Conservation (phyloP, 2,797 vertebrate genomes). For the Lutjanus campechanus region DNA sequence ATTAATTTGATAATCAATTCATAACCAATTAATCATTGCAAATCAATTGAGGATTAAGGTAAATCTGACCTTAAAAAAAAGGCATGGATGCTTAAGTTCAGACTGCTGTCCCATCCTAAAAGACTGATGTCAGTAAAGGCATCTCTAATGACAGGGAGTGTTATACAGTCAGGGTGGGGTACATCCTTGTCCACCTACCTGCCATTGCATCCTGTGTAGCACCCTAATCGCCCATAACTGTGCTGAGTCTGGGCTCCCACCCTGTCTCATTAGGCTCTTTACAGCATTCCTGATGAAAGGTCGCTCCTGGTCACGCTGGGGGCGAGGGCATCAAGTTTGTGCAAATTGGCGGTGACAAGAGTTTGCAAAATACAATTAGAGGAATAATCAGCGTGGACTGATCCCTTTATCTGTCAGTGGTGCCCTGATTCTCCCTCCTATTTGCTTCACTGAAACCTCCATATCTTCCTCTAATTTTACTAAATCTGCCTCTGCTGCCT, state of each 20-base stretch:
- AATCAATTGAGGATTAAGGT: not conserved
- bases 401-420: constrained; percentile 39
- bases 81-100: too few relatives aligned
- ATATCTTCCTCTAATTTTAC: constrained; percentile 17
- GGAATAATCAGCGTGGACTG: constrained; percentile 51
- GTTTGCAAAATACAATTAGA: constrained; percentile 81
- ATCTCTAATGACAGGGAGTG: constrained; percentile 75
- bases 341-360: constrained; percentile 76
- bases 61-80: not conserved
- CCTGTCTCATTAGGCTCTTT: constrained; percentile 83
- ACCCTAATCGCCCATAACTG: constrained; percentile 83
- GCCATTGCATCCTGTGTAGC: constrained; percentile 62
- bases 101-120: not conserved
- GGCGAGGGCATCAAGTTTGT: constrained; percentile 54
- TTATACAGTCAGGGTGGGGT: constrained; percentile 57
- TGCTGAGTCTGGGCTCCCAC: constrained; percentile 55
- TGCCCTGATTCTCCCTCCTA: constrained; percentile 19
- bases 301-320: constrained; percentile 57
- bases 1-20: not conserved
- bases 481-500: constrained; percentile 21
- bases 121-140: constrained; percentile 34
- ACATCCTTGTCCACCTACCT: constrained; percentile 65
- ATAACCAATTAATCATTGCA: not conserved
- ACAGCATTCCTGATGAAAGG: constrained; percentile 78
- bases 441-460: constrained; percentile 10